A percentile compares a stretch with the other conserved stretches of the same genome.
phyloP scores from a whole-genome alignment of 2,113 vertebrate species.

The Pituophis catenifer region DNA sequence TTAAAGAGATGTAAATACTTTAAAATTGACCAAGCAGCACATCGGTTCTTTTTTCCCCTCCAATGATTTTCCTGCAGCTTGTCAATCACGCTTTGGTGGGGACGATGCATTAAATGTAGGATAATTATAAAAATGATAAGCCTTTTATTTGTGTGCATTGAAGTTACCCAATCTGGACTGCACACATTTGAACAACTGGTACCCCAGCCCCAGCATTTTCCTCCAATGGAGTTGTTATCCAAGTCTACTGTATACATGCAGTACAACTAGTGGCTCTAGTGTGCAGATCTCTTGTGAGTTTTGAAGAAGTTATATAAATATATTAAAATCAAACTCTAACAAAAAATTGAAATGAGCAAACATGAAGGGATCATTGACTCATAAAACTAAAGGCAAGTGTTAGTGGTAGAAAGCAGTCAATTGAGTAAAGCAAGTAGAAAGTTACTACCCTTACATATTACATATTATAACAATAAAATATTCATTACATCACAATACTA shows the following conservation, averaged over 20 bases:
- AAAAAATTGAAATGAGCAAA: neutral
- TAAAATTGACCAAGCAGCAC: neutral
- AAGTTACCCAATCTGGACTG: neutral
- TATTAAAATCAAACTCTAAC: neutral
- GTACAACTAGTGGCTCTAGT: neutral
- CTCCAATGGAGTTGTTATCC: neutral
- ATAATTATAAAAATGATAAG: neutral
- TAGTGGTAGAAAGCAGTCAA: neutral
- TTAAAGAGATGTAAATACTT: neutral
- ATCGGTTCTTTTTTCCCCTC: neutral
- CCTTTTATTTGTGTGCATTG: neutral
- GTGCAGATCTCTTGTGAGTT: neutral
- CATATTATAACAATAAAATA: no score
- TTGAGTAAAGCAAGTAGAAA: neutral
- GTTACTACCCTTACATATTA: neutral
- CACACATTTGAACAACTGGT: neutral
- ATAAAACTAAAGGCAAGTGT: neutral
- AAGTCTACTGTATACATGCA: neutral
- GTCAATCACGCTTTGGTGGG: neutral
- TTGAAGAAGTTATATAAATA: neutral
- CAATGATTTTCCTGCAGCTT: neutral
- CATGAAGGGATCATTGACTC: neutral
- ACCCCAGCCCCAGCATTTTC: neutral
- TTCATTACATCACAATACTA: no score
- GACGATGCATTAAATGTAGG: neutral